Base-by-base conservation (phyloP, 1,140 invertebrate species). In the Apolygus lucorum region DNA sequence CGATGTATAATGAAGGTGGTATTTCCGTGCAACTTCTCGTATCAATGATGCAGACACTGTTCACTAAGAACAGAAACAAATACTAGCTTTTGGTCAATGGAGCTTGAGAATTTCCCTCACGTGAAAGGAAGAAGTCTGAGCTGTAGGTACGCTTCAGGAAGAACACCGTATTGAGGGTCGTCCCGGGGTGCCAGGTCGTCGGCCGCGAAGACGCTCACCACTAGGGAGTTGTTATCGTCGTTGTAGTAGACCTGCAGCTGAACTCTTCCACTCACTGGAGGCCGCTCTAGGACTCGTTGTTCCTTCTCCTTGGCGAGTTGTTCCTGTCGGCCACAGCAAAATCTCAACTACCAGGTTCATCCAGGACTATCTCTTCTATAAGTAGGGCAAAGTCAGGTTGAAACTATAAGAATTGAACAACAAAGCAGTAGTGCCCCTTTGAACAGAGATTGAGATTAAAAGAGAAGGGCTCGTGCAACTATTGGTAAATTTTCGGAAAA, bases 181-280 rank as follows among this genome's bases (percentile, higher is more conserved):
- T 92, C 90, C 42, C 91, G 82, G 0, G 84, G 76, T 42, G 89
- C 88, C 71, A 94, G 81, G 78, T 92, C 90, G 74, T 93, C 90
- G 4, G 87, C 91, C 2, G 90, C 90, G 76, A 93, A 84, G 27
- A 94, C 84, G 2, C 90, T 89, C 8, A 93, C 88, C 1, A 92
- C 88, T 70, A 93, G 79, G 75, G 92, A 91, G 72, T 85, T 86
- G 34, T 90, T 83, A 74, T 92, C 90, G 24, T 86, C 84, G 75
- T 92, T 88, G 78, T 92, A 93, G 86, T 88, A 92, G 22, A 93
- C 87, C 79, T 93, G 90, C 71, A 94, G 84, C 79, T 93, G 91
- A 24, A 92, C 84, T 22, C 91, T 83, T 22, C 89, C 88, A 28
- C 84, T 87, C 68, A 91, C 87, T 74, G 86, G 84, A 22, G 63